Conservation (phyloP, 1,140 invertebrate species). For the Nixonia krombeini region DNA sequence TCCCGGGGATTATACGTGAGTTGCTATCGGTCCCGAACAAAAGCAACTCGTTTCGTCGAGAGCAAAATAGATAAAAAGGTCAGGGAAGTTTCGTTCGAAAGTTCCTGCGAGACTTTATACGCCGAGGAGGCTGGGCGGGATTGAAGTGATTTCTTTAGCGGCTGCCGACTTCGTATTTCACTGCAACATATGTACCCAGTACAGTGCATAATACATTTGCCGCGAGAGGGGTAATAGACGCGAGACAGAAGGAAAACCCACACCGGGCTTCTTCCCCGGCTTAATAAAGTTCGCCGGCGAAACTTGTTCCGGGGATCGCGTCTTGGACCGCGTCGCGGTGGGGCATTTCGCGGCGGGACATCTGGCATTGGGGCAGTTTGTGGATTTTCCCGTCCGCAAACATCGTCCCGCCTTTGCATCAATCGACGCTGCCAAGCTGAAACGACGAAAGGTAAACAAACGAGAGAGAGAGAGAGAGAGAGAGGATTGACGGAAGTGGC, state of each 20-base stretch:
- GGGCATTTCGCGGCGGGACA: too few species aligned
- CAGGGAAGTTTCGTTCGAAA: slow-evolving; percentile 58
- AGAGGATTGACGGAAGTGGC: too few species aligned
- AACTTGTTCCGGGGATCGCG: background rate
- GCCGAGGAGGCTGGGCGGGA: slow-evolving; percentile 35
- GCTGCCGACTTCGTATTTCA: slow-evolving; percentile 46
- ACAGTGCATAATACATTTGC: slow-evolving; percentile 29
- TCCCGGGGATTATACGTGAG: slow-evolving; percentile 54
- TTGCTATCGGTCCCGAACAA: slow-evolving; percentile 56
- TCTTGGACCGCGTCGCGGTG: too few species aligned
- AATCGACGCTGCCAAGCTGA: too few species aligned
- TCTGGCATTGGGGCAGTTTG: too few species aligned
- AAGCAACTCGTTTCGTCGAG: slow-evolving; percentile 58
- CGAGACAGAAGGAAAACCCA: slow-evolving; percentile 2
- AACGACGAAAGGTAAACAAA: too few species aligned
- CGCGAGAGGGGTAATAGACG: slow-evolving; percentile 21
- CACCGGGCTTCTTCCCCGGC: background rate
- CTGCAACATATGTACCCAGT: slow-evolving; percentile 37
- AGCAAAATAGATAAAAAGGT: slow-evolving; percentile 57
- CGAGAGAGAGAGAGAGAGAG: too few species aligned
- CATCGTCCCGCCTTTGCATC: too few species aligned
- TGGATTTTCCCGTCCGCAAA: too few species aligned
- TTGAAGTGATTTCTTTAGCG: slow-evolving; percentile 61
- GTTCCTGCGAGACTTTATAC: slow-evolving; percentile 57
- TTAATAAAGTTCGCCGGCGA: slow-evolving; percentile 2